Percentiles rank a stretch among this genome's conserved stretches.
Evolutionary conservation across 1,140 invertebrate genomes (phyloP).

Genomic region (Nilaparvata lugens): DNA sequence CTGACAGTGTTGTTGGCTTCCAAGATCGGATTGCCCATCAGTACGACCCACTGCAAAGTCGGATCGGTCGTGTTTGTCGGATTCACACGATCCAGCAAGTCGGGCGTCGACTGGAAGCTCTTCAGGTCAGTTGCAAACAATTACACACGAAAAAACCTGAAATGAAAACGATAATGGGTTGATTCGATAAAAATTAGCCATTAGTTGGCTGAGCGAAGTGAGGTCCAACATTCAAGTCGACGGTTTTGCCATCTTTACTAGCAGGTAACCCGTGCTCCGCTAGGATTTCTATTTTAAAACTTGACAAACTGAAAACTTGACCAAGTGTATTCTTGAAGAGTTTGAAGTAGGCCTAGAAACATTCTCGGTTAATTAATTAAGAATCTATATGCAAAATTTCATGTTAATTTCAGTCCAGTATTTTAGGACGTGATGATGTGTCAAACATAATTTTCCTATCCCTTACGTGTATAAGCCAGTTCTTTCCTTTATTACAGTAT

Average conservation of each 20-base stretch:
- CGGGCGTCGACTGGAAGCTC: slow-evolving; percentile 78
- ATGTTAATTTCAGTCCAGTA: no score
- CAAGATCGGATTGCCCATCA: slow-evolving; percentile 94
- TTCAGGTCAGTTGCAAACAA: slow-evolving; percentile 50
- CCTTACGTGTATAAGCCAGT: no score
- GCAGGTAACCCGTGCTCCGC: background rate
- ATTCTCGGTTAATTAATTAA: no score
- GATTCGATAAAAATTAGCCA: background rate
- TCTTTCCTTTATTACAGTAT: no score
- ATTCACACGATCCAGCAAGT: slow-evolving; percentile 50
- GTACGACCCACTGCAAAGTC: slow-evolving; percentile 98
- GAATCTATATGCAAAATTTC: no score
- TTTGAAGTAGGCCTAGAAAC: no score
- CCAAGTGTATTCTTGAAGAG: no score
- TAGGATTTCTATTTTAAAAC: background rate
- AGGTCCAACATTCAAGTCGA: background rate
- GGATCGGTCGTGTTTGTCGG: slow-evolving; percentile 92
- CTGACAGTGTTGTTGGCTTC: slow-evolving; percentile 91
- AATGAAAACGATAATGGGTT: background rate
- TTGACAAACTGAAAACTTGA: no score
- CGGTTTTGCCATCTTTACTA: background rate
- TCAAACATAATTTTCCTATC: no score
- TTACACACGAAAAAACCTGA: background rate
- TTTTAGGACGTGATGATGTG: no score
- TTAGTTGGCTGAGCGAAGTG: background rate